phyloP scores from a whole-genome alignment of 2,888 invertebrate species.

The Acronicta leporina region DNA sequence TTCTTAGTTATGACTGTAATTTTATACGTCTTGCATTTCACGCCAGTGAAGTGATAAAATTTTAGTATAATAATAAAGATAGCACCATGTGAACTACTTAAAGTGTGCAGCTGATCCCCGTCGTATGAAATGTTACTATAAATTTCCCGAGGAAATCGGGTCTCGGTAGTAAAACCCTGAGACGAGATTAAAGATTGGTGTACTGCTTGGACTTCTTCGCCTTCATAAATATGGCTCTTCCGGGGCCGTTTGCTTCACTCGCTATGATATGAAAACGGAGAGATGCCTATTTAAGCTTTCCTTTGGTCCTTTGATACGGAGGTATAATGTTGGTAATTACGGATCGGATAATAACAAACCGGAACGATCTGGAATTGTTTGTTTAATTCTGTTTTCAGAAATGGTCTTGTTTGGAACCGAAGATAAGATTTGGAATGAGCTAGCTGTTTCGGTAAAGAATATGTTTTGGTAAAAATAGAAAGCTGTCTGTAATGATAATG shows the following conservation, averaged over 20 bases:
- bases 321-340: constrained; percentile 47
- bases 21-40: constrained; percentile 69
- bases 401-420: too few relatives aligned
- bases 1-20: constrained; percentile 75
- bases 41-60: constrained; percentile 65
- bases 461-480: too few relatives aligned
- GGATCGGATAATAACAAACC: constrained; percentile 45
- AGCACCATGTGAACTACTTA: constrained; percentile 50
- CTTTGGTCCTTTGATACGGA: constrained; percentile 43
- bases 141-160: constrained; percentile 39
- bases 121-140: constrained; percentile 45
- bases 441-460: too few relatives aligned
- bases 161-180: constrained; percentile 30
- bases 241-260: constrained; percentile 58
- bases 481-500: too few relatives aligned
- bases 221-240: constrained; percentile 64
- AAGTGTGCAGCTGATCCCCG: constrained; percentile 53
- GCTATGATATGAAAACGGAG: constrained; percentile 59
- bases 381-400: constrained; percentile 10
- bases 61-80: constrained; percentile 60
- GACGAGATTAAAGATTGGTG: constrained; percentile 32
- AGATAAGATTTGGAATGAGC: too few relatives aligned
- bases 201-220: constrained; percentile 38
- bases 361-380: constrained; percentile 20
- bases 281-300: constrained; percentile 57